Conservation (phyloP, 2,113 vertebrate species). For the Anthoscopus minutus region DNA sequence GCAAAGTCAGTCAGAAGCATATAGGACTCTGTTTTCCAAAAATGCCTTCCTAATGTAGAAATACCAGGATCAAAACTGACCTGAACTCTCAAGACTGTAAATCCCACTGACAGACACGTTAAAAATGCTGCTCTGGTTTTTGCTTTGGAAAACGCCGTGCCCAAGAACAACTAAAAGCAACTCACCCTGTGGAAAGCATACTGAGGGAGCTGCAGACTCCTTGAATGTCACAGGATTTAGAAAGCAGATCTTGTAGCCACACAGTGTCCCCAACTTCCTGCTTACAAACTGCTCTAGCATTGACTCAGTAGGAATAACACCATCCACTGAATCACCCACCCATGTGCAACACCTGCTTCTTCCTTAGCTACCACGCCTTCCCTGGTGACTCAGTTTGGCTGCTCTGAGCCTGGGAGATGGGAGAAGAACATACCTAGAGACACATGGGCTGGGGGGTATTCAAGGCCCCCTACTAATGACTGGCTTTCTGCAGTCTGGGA, state of each 20-base stretch:
- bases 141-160: background rate
- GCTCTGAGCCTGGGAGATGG: background rate
- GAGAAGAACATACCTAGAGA: background rate
- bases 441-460: background rate
- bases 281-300: conserved; percentile 30
- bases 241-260: conserved; percentile 24
- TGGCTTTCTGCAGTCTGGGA: background rate
- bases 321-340: conserved; percentile 57
- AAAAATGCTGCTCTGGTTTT: background rate
- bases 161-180: background rate
- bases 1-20: background rate
- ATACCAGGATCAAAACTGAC: background rate
- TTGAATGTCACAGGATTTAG: conserved; percentile 18
- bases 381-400: conserved; percentile 22
- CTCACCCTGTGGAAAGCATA: background rate
- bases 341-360: conserved; percentile 55
- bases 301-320: conserved; percentile 61
- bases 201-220: background rate
- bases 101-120: background rate
- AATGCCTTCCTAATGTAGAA: background rate
- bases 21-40: background rate
- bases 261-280: conserved; percentile 21
- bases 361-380: background rate
- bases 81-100: background rate
- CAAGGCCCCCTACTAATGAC: background rate